Evolutionary conservation across 2,113 vertebrate species (phyloP).

Genomic region (Andinoacara biseriatus): DNA sequence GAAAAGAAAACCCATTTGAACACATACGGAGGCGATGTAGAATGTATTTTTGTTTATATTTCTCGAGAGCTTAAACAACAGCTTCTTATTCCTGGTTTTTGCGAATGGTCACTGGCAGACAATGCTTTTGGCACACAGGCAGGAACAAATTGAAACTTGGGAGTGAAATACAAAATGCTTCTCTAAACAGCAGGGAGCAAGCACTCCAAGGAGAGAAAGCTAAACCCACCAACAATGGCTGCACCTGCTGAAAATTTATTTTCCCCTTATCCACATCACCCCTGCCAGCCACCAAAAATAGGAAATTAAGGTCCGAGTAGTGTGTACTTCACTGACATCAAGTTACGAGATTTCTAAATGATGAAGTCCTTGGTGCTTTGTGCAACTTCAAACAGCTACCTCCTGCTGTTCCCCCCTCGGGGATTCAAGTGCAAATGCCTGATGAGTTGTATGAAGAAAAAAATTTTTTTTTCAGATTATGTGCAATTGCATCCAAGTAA

Average conservation of each 20-base stretch:
- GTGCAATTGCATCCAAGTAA: slow-evolving; percentile 17
- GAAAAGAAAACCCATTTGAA: not conserved
- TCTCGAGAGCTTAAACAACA: not conserved
- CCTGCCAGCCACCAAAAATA: slow-evolving; percentile 50
- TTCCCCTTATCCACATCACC: slow-evolving; percentile 35
- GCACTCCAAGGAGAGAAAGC: slow-evolving; percentile 48
- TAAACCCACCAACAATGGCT: slow-evolving; percentile 64
- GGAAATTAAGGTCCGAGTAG: slow-evolving; percentile 58
- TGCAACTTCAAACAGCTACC: slow-evolving; percentile 55
- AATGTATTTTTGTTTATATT: not conserved
- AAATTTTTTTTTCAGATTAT: slow-evolving; percentile 27
- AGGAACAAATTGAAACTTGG: slow-evolving; percentile 63
- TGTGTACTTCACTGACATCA: slow-evolving; percentile 36
- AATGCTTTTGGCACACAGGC: slow-evolving; percentile 48
- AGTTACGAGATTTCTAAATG: slow-evolving; percentile 38
- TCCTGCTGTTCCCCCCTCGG: slow-evolving; percentile 31
- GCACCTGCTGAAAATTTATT: slow-evolving; percentile 64
- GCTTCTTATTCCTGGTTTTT: slow-evolving; percentile 13
- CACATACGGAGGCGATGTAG: not conserved
- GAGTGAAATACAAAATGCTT: slow-evolving; percentile 58
- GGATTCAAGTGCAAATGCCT: slow-evolving; percentile 21
- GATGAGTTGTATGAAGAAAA: slow-evolving; percentile 5
- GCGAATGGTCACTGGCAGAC: slow-evolving; percentile 35
- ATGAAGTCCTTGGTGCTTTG: slow-evolving; percentile 37
- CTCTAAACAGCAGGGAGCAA: slow-evolving; percentile 62